Conservation (phyloP, 2,113 vertebrate genomes). For the Gavialis gangeticus region DNA sequence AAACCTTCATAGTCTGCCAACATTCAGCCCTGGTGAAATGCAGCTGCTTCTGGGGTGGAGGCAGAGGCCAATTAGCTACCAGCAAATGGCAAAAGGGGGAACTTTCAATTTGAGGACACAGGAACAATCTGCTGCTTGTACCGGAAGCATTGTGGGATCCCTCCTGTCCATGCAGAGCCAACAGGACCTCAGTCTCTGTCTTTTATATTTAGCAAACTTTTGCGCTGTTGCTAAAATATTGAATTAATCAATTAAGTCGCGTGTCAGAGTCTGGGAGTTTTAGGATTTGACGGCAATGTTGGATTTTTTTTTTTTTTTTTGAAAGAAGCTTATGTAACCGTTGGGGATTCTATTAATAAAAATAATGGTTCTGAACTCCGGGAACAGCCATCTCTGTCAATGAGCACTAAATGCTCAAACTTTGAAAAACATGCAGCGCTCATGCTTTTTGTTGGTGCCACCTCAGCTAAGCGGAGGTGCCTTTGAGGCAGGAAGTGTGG, state of each 20-base stretch:
- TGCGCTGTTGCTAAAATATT: accelerated
- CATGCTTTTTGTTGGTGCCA: background rate
- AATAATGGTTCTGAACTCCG: slow-evolving; percentile 63
- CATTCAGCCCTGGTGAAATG: accelerated
- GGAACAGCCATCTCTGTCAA: slow-evolving; percentile 29
- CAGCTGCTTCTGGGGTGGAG: accelerated
- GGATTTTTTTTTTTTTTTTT: background rate
- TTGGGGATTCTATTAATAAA: slow-evolving; percentile 76
- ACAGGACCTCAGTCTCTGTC: accelerated
- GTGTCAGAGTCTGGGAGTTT: background rate
- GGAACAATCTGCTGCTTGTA: background rate
- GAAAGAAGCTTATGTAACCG: slow-evolving; percentile 61
- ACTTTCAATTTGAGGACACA: background rate
- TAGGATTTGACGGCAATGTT: background rate
- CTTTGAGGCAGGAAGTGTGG: background rate
- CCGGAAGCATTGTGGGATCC: background rate
- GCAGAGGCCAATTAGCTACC: background rate
- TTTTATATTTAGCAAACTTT: background rate
- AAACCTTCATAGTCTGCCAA: background rate
- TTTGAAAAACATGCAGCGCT: background rate
- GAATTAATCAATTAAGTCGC: background rate
- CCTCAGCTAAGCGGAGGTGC: background rate
- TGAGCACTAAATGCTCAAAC: slow-evolving; percentile 2
- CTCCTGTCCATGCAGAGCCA: background rate
- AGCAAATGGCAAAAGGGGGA: background rate